Evolutionary conservation across 2,113 vertebrate genomes (phyloP).

Genomic region (Brienomyrus brachyistius): DNA sequence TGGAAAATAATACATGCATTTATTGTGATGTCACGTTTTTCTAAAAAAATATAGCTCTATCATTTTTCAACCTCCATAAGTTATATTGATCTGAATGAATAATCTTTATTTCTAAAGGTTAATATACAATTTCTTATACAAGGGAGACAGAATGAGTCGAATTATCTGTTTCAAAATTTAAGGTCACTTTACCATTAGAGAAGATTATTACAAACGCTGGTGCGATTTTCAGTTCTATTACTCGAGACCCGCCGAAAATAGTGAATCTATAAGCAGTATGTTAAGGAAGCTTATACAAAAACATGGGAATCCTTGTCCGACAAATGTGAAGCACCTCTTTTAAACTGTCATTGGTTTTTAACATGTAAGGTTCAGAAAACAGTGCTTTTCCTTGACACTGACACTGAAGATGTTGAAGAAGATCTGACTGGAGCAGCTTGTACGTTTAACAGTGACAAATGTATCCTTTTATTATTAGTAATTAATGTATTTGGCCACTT

Average conservation of each 20-base stretch:
- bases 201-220: not conserved
- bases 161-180: not conserved
- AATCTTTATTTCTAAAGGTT: not conserved
- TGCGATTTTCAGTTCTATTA: not conserved
- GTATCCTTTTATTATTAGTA: slow-evolving; percentile 58
- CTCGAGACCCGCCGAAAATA: not conserved
- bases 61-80: not conserved
- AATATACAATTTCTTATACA: not conserved
- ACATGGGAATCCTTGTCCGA: not conserved
- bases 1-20: not conserved
- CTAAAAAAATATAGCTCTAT: not conserved
- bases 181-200: not conserved
- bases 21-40: not conserved
- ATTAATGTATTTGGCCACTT: not conserved
- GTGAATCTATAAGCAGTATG: not conserved
- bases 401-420: slow-evolving; percentile 60
- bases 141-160: not conserved
- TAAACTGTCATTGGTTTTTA: not conserved
- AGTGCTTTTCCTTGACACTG: slow-evolving; percentile 52
- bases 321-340: not conserved
- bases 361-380: not conserved
- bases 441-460: slow-evolving; percentile 49
- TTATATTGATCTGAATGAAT: not conserved
- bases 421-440: slow-evolving; percentile 33
- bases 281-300: not conserved